These are phyloP conservation scores for Acromyrmex echinatior DNA, from an alignment of 1,140 invertebrate species.

Conservation along the genomic window DNA sequence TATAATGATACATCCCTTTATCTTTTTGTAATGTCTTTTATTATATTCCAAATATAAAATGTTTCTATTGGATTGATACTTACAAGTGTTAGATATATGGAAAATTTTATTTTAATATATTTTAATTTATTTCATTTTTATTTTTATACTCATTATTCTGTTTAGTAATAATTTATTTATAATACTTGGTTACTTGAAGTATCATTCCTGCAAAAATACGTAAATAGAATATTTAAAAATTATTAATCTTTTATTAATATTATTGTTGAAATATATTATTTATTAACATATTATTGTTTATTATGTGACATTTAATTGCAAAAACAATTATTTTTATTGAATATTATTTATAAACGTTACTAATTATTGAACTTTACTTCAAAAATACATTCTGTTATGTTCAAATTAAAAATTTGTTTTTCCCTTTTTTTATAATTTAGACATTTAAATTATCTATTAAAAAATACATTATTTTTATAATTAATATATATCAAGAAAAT, in stretches of 20 bases:
- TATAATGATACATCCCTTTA: background rate
- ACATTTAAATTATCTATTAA: background rate
- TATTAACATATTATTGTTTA: background rate
- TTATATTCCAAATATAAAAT: background rate
- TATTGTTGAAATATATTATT: too few relatives aligned
- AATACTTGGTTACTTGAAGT: background rate
- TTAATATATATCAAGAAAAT: background rate
- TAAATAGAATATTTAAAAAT: background rate
- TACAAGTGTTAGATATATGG: background rate
- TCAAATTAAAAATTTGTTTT: background rate
- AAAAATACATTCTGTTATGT: background rate
- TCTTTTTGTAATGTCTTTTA: background rate
- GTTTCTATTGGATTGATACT: background rate
- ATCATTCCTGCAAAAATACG: background rate
- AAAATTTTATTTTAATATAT: constrained; percentile 9
- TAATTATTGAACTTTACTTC: background rate
- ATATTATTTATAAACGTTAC: background rate
- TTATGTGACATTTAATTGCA: background rate
- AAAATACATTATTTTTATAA: background rate
- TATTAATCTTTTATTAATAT: constrained; percentile 13
- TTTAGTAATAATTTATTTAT: background rate
- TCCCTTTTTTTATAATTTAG: background rate
- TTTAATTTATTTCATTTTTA: constrained; percentile 1
- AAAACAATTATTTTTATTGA: background rate
- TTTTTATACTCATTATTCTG: background rate